A percentile compares a stretch with the other conserved stretches of the same genome.
Conservation (phyloP, 2,113 vertebrate species). For the Ceyx cyanopectus region DNA sequence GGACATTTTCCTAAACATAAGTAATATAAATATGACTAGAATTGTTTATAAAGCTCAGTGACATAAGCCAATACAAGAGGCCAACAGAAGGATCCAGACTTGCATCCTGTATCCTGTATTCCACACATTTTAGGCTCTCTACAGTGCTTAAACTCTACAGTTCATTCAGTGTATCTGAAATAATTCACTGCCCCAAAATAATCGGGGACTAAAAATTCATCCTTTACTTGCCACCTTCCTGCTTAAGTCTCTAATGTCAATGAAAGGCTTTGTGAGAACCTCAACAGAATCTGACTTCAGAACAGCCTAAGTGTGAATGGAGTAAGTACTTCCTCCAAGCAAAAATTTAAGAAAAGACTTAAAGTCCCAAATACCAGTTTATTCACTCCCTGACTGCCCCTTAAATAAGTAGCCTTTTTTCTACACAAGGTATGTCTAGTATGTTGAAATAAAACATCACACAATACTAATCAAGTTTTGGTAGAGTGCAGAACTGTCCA, state of each 20-base stretch:
- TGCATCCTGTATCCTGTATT: not conserved
- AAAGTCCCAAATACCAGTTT: not conserved
- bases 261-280: not conserved
- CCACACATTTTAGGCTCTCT: not conserved
- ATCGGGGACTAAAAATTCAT: not conserved
- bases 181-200: too few species aligned
- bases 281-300: not conserved
- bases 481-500: not conserved
- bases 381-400: not conserved
- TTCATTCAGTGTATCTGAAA: not conserved
- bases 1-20: not conserved
- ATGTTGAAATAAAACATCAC: not conserved
- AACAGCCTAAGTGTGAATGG: not conserved
- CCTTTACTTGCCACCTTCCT: not conserved
- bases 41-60: not conserved
- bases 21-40: not conserved
- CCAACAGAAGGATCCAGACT: not conserved
- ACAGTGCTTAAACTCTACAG: not conserved
- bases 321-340: not conserved
- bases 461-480: not conserved
- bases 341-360: not conserved
- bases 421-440: not conserved
- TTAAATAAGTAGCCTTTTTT: not conserved
- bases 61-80: not conserved
- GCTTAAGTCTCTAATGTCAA: not conserved